phyloP scores from a whole-genome alignment of 2,888 invertebrate species.

The Dusona sp. region DNA sequence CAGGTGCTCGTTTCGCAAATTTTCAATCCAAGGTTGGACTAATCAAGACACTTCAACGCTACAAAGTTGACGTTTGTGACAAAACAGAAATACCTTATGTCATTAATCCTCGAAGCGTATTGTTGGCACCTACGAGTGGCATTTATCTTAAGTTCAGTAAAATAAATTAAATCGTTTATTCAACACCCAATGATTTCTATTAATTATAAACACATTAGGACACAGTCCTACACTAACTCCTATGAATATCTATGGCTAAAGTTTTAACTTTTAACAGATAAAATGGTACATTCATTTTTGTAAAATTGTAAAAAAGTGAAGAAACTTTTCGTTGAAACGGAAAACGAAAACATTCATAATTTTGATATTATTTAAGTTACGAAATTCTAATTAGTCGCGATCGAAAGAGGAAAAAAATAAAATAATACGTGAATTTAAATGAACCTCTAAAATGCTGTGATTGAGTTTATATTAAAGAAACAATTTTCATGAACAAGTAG shows the following conservation, averaged over 20 bases:
- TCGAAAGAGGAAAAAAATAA: too few species aligned
- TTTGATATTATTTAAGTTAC: too few species aligned
- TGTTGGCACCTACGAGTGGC: conserved; percentile 76
- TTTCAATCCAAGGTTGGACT: conserved; percentile 83
- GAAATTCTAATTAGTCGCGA: too few species aligned
- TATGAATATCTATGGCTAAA: not conserved
- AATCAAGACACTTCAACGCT: conserved; percentile 79
- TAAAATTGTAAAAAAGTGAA: not conserved
- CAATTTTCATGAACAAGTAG: too few species aligned
- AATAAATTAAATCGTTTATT: conserved; percentile 25
- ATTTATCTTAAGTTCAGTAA: conserved; percentile 77
- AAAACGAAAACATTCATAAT: too few species aligned
- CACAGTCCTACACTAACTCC: not conserved
- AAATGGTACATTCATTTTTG: too few species aligned
- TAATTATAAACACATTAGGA: not conserved
- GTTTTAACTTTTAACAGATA: not conserved
- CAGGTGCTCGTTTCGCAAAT: conserved; percentile 79
- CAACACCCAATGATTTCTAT: not conserved
- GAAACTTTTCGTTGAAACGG: too few species aligned
- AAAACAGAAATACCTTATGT: conserved; percentile 78
- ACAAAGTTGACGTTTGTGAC: conserved; percentile 79
- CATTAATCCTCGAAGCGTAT: conserved; percentile 71
- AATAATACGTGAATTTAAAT: too few species aligned
- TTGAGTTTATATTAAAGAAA: too few species aligned
- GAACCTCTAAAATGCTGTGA: too few species aligned